Conservation (phyloP, 2,797 vertebrate genomes). For the Sebastes oblongus region DNA sequence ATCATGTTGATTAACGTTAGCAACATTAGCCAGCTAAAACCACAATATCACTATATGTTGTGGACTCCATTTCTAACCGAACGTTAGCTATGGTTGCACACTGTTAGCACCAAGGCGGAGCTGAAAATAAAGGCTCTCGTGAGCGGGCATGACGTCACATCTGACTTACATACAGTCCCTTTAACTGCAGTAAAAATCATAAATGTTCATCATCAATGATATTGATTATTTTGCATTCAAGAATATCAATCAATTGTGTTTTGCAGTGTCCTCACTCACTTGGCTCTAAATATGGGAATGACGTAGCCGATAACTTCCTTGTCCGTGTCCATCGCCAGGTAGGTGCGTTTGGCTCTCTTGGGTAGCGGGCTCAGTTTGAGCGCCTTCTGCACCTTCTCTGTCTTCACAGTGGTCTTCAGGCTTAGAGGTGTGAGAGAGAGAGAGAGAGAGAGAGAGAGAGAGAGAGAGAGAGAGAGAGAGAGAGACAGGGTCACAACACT, state of each 20-base stretch:
- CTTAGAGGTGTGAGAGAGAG: conserved; percentile 65
- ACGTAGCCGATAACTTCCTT: conserved; percentile 88
- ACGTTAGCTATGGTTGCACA: no score
- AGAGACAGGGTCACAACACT: neutral
- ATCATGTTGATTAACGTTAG: no score
- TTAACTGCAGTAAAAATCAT: neutral
- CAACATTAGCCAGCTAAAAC: no score
- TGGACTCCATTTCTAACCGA: no score
- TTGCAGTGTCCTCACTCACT: conserved; percentile 74
- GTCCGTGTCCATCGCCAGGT: conserved; percentile 86
- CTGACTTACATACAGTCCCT: no score
- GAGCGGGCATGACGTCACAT: no score
- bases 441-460: no score
- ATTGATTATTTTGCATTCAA: neutral
- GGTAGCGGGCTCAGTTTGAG: conserved; percentile 85
- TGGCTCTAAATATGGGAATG: conserved; percentile 91
- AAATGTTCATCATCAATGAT: neutral
- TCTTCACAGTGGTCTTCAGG: conserved; percentile 81
- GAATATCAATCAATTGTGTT: neutral
- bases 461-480: no score
- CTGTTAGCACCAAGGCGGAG: no score
- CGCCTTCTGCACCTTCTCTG: conserved; percentile 81
- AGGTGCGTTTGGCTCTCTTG: conserved; percentile 87
- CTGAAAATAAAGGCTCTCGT: no score
- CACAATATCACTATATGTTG: no score